phyloP scores from a whole-genome alignment of 2,797 vertebrate genomes.

The Lutra lutra region DNA sequence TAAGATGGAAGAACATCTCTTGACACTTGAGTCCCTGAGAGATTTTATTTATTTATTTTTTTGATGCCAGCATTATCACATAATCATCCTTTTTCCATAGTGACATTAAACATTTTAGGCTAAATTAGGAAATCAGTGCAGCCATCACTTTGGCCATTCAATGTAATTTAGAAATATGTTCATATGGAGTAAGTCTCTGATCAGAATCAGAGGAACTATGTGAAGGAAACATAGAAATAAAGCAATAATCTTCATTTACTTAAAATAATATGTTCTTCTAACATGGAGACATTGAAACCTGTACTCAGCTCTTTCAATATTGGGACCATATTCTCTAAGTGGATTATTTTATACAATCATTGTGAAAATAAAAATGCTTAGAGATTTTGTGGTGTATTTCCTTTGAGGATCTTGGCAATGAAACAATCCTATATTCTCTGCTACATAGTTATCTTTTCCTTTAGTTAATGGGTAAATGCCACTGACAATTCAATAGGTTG shows the following conservation, averaged over 20 bases:
- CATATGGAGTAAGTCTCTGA: not conserved
- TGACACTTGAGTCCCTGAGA: not conserved
- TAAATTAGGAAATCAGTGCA: conserved; percentile 2
- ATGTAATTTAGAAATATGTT: not conserved
- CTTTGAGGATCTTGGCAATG: not conserved
- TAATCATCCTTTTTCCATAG: not conserved
- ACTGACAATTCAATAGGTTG: not conserved
- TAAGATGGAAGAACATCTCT: not conserved
- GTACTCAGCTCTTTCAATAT: not conserved
- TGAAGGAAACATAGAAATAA: not conserved
- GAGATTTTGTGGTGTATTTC: not conserved
- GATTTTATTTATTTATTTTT: conserved; percentile 45
- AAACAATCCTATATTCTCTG: not conserved
- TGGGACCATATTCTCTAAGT: not conserved
- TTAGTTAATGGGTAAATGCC: conserved; percentile 40
- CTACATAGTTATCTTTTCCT: not conserved
- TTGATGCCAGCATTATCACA: not conserved
- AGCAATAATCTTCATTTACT: not conserved
- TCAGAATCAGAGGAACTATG: not conserved
- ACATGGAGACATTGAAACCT: not conserved
- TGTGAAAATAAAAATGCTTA: not conserved
- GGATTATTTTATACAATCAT: not conserved
- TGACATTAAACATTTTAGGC: not conserved
- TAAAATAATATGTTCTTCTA: not conserved
- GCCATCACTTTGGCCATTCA: not conserved